Conservation (phyloP, 1,140 invertebrate species). For the Branchinecta lindahli region DNA sequence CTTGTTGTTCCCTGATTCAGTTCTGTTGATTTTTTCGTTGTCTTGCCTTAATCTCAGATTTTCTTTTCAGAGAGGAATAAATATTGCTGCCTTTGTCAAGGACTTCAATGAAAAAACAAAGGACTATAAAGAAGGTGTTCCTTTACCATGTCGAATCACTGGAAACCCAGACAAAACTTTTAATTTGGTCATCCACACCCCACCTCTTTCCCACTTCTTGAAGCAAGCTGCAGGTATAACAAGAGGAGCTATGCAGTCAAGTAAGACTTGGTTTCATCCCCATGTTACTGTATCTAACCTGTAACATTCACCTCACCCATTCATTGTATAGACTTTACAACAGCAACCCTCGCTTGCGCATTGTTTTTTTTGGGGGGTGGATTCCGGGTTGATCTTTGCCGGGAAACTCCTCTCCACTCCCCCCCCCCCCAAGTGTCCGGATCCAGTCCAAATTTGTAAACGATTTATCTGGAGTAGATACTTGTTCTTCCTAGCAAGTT, state of each 20-base stretch:
- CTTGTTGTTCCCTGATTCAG: no score
- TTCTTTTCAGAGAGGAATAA: constrained; percentile 65
- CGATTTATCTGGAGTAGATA: no score
- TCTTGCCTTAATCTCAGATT: no score
- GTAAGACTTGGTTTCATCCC: constrained; percentile 33
- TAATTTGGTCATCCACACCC: constrained; percentile 62
- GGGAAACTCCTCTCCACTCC: no score
- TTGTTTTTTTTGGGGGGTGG: no score
- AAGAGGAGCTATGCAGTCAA: constrained; percentile 58
- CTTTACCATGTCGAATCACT: constrained; percentile 59
- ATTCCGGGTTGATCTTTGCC: no score
- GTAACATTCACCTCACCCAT: neutral
- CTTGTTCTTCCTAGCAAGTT: no score
- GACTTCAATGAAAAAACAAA: constrained; percentile 93
- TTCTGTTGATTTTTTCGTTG: no score
- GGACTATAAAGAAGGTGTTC: constrained; percentile 80
- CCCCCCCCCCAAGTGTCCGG: no score
- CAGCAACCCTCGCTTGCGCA: no score
- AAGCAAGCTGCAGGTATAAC: constrained; percentile 87
- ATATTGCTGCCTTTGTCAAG: constrained; percentile 91
- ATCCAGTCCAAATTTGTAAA: no score
- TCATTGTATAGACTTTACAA: no score
- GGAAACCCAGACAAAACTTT: constrained; percentile 78
- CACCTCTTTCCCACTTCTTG: constrained; percentile 69
- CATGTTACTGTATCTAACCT: neutral